Base-by-base conservation (phyloP, 2,888 invertebrate species). In the Empis stercorea region DNA sequence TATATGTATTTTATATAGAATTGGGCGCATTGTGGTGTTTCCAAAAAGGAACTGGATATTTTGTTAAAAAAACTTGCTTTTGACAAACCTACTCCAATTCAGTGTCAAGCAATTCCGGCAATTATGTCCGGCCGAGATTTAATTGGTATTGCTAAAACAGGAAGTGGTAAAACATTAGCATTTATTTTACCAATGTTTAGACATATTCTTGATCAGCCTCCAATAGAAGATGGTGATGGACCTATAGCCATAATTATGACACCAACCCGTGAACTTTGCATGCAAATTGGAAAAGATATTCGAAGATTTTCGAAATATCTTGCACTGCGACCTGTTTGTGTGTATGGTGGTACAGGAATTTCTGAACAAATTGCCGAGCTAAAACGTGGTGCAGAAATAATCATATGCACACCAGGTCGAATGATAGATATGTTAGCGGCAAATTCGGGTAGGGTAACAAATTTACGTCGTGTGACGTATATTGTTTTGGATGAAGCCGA, bases 371-470 rank as follows among this genome's bases (percentile, higher is more conserved):
- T 96, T 57, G 96, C 96, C 0, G 96, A 96, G 65, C 64, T 97
- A 52, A 97, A 96, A 65, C 78, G 96, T 37, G 97, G 96, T 4
- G 91, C 95, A 0, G 96, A 97, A 70, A 92, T 99, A 56, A 93
- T 99, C 56, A 97, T 99, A 0, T 99, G 99, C 62, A 99, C 99
- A 0, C 99, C 99, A 0, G 99, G 99, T 0, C 78, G 99, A 43
- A 99, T 99, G 99, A 99, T 99, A 52, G 99, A 99, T 70, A 97
- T 99, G 96, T 67, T 99, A 56, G 94, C 97, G 0, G 99, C 97
- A 0, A 99, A 99, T 67, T 92, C 88, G 41, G 97, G 96, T 52
- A 80, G 94, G 55, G 97, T 99, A 2, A 99, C 99, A 9, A 99
- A 99, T 71, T 73, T 99, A 50, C 76, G 89, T n/a, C 76, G 99